These are phyloP conservation scores for Autographa pulchrina DNA, from an alignment of 2,888 invertebrate genomes.

Conservation along the genomic window DNA sequence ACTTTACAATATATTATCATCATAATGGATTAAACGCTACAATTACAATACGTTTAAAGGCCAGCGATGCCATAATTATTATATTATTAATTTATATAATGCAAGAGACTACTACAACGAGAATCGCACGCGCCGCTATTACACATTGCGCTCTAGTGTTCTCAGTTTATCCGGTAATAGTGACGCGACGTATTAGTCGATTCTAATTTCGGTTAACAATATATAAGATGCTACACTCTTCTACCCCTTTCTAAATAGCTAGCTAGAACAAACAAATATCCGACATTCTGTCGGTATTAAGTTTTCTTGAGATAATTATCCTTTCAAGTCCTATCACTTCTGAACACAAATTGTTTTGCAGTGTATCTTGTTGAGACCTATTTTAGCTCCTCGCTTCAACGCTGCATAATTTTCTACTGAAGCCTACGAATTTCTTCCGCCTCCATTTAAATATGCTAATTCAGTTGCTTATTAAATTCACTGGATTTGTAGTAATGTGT, in stretches of 20 bases:
- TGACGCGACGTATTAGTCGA: too few relatives aligned
- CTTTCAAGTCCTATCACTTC: neutral
- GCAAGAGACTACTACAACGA: too few relatives aligned
- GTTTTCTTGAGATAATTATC: neutral
- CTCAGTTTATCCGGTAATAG: too few relatives aligned
- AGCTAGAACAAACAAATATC: neutral
- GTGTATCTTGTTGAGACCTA: constrained; percentile 20
- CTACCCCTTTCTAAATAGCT: neutral
- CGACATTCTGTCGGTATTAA: neutral
- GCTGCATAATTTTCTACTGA: constrained; percentile 59
- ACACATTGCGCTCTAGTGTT: too few relatives aligned
- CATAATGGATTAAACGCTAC: too few relatives aligned
- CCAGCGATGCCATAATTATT: too few relatives aligned
- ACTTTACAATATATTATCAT: too few relatives aligned
- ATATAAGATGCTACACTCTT: too few relatives aligned
- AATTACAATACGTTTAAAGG: too few relatives aligned
- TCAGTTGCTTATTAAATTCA: constrained; percentile 60
- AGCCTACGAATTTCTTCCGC: constrained; percentile 55
- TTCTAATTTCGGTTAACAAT: too few relatives aligned
- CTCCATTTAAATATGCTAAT: constrained; percentile 59
- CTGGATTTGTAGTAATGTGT: constrained; percentile 33
- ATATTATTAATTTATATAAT: too few relatives aligned
- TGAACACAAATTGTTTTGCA: constrained; percentile 9
- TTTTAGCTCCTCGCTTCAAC: constrained; percentile 44
- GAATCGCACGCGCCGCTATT: too few relatives aligned